Conservation (phyloP, 2,797 vertebrate genomes). For the Chaunax sp. region DNA sequence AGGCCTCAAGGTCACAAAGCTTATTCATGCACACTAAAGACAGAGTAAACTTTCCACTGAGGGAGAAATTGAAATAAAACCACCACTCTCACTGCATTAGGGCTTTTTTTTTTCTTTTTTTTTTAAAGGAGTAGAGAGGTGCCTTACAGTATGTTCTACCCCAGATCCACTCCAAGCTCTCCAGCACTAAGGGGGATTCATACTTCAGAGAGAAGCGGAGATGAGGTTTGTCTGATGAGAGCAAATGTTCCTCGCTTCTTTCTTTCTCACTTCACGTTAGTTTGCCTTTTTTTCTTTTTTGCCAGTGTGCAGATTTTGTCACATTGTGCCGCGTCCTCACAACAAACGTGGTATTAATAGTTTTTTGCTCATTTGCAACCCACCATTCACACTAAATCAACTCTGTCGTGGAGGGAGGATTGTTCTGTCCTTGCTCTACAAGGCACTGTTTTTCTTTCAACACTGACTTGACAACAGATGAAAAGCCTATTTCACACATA, state of each 20-base stretch:
- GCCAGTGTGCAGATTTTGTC: not conserved
- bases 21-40: conserved; percentile 45
- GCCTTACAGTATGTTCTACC: conserved; percentile 37
- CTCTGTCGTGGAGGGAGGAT: conserved; percentile 29
- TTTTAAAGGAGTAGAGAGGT: conserved; percentile 33
- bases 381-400: conserved; percentile 40
- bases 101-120: conserved; percentile 39
- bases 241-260: conserved; percentile 25
- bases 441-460: conserved; percentile 7
- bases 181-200: conserved; percentile 38
- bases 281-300: not conserved
- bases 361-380: conserved; percentile 46
- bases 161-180: conserved; percentile 39
- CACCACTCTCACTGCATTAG: conserved; percentile 26
- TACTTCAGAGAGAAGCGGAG: conserved; percentile 46
- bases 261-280: conserved; percentile 1
- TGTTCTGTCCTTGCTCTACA: conserved; percentile 31
- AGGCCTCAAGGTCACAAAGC: conserved; percentile 45
- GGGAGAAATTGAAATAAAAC: conserved; percentile 54
- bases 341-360: conserved; percentile 29
- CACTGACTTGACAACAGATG: conserved; percentile 48
- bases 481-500: conserved; percentile 49
- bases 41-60: conserved; percentile 60
- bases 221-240: conserved; percentile 31
- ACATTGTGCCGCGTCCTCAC: conserved; percentile 15